Base-by-base conservation (phyloP, 2,797 vertebrate genomes). In the Hippocampus kuda region DNA sequence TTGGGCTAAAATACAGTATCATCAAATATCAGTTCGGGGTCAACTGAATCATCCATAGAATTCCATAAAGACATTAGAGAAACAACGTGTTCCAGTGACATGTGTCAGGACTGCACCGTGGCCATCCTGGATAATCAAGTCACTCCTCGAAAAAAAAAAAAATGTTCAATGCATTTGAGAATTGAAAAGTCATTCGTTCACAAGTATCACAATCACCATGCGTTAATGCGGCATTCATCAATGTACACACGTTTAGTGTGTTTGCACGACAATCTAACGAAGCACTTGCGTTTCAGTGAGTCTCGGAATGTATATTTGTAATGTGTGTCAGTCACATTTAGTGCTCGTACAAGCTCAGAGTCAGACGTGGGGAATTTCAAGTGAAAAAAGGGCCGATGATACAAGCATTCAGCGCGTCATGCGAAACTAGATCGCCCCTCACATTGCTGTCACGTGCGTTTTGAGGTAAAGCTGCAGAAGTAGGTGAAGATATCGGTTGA, bases 211-310 rank as follows among this genome's bases (percentile, higher is more conserved):
- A 38, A 62, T 68, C 41, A 22, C 62, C 66, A 15, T n/a, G 51
- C 74, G 65, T 67, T 61, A 54, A 44, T 69, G 49, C 59, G 38
- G 61, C 48, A 68, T 48, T 65, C 30, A 49, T 60, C 77, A 68
- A 72, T 54, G 34, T 70, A 57, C 73, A 48, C 42, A 26, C 20
- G 61, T 22, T 64, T 7, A n/a, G 0, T 68, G 38, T 74, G 66
- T 77, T 83, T 84, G 84, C 87, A 75, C 80, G 87, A 88, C 87
- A 88, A 88, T 89, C 42, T 67, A 71, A 27, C 72, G 70, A 73
- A 80, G 68, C 70, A 72, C 69, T 77, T 71, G 68, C 56, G 18
- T 72, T 73, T 78, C 63, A 65, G 63, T 30, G 63, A 65, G 63
- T 48, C 42, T 84, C 68, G 84, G 82, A 84, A 85, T 85, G 72